phyloP scores from a whole-genome alignment of 2,797 vertebrate species.

The Myripristis jacobus region DNA sequence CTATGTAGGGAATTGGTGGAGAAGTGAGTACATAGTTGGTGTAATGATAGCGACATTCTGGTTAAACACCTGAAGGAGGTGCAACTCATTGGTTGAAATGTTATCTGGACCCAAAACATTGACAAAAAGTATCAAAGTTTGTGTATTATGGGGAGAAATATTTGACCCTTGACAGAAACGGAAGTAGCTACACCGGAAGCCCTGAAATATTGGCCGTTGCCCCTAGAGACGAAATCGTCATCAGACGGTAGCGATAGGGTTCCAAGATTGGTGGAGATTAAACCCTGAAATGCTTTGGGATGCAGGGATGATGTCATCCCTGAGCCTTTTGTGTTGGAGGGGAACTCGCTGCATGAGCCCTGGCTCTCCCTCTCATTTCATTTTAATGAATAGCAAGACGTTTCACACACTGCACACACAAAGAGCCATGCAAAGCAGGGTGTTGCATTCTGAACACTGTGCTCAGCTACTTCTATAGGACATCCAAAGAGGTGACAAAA shows the following conservation, averaged over 20 bases:
- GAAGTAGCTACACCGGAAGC: no score
- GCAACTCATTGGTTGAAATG: no score
- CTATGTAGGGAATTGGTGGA: background rate
- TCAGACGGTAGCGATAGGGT: no score
- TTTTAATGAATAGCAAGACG: slow-evolving; percentile 66
- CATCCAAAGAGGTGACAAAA: slow-evolving; percentile 66
- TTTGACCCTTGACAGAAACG: no score
- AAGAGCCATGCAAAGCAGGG: slow-evolving; percentile 45
- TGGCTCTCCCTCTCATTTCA: slow-evolving; percentile 64
- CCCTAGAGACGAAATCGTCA: no score
- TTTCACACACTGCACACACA: slow-evolving; percentile 68
- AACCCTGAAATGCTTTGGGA: slow-evolving; percentile 44
- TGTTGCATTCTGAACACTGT: slow-evolving; percentile 45
- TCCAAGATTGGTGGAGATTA: slow-evolving; percentile 49
- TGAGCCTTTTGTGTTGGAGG: slow-evolving; percentile 56
- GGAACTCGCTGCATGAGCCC: slow-evolving; percentile 49
- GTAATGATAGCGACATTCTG: no score
- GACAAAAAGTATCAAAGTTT: no score
- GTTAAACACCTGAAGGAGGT: no score
- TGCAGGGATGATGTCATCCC: slow-evolving; percentile 75
- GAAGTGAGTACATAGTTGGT: background rate
- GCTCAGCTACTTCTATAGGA: slow-evolving; percentile 70
- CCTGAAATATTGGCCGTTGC: no score
- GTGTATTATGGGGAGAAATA: no score
- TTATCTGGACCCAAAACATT: no score